Base-by-base conservation (phyloP, 2,888 invertebrate species). In the Mesorhabditis belari region DNA sequence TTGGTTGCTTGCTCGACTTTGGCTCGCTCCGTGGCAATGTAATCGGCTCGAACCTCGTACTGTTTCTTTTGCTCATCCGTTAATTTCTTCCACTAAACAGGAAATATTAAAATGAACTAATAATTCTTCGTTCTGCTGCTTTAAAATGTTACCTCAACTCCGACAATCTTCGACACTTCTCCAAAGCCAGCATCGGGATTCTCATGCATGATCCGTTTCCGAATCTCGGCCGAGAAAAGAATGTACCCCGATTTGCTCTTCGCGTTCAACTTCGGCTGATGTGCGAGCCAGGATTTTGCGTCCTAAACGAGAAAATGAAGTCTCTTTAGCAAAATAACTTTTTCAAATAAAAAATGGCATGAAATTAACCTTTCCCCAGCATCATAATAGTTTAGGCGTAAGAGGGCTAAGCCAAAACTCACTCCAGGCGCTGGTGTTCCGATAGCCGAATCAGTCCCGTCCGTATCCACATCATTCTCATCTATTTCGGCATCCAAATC, bases 141-240 rank as follows among this genome's bases (percentile, higher is more conserved):
- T 35, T 17, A 35, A 35, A 9, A 17, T 12, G 17, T 35, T 35
- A 88, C 87, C 85, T 88, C 88, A 70, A 86, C 85, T 67, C 88
- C 88, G 75, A 89, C 88, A 77, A 88, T 86, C 76, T 87, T 85
- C 81, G 87, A 87, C 76, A 87, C 88, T 85, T 90, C 87, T 79
- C 96, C 96, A 83, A 98, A 98, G 4, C 89, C 88, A 60, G 90
- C 88, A 64, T 92, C 92, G 0, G 96, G 96, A 84, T 96, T 92
- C 81, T 89, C 91, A 74, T 90, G 89, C 68, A 92, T 89, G 69
- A 96, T 90, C 58, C 88, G 87, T 82, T 92, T 92, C 60, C 98
- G 87, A 55, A 92, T 89, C 84, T 98, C 96, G 80, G 94, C 90
- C 50, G 96, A 94, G 85, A 94, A 98, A 64, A 98, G 86, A 74